Evolutionary conservation across 2,797 vertebrate genomes (phyloP).

Genomic region (Tiaroga cobitis): DNA sequence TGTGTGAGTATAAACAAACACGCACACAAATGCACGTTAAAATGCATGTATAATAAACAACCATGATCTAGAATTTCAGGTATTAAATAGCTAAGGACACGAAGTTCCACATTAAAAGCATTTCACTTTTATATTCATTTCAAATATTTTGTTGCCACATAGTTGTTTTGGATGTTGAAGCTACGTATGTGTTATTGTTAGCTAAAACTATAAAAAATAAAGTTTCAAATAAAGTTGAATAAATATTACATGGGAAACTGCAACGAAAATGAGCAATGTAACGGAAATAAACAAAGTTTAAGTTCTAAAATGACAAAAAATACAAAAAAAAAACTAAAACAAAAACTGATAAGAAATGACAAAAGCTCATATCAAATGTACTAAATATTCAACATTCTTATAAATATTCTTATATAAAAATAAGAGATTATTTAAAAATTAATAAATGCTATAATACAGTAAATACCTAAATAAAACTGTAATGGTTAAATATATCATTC

Average conservation of each 20-base stretch:
- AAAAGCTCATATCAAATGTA: background rate
- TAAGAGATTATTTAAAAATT: background rate
- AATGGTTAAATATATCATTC: too few species aligned
- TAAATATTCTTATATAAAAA: too few species aligned
- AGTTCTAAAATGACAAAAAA: background rate
- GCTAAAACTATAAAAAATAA: background rate
- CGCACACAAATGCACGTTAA: background rate
- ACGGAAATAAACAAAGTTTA: background rate
- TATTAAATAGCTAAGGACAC: background rate
- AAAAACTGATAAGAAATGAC: background rate
- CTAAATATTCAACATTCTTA: background rate
- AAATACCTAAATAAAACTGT: background rate
- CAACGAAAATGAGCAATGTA: background rate
- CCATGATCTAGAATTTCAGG: background rate
- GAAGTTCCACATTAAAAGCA: background rate
- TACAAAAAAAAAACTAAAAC: background rate
- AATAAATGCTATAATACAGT: background rate
- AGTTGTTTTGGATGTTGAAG: background rate
- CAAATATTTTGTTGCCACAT: background rate
- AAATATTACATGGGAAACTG: background rate
- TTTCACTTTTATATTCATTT: background rate
- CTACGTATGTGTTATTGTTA: background rate
- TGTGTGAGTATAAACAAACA: conserved; percentile 56
- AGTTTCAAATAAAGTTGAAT: background rate
- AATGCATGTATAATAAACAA: conserved; percentile 16